Evolutionary conservation across 2,113 vertebrate genomes (phyloP).

Genomic region (Sceloporus tristichus): DNA sequence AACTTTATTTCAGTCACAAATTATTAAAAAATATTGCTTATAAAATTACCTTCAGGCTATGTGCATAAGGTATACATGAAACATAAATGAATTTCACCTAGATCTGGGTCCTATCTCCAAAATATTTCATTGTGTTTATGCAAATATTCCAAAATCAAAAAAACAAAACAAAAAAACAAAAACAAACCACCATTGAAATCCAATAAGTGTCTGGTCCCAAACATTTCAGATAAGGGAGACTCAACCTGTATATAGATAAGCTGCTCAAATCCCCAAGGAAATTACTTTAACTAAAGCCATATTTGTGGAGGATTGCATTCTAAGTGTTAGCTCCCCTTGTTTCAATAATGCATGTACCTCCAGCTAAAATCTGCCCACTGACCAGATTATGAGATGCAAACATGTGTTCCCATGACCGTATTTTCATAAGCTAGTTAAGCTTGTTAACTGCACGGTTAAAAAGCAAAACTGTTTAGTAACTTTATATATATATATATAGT

Average conservation of each 20-base stretch:
- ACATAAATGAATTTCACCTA: no score
- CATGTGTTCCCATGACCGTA: neutral
- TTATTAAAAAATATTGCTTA: no score
- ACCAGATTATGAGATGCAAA: neutral
- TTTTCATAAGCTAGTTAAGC: neutral
- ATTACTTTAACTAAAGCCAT: neutral
- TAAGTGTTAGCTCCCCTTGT: neutral
- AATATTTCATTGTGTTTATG: no score
- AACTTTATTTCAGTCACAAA: no score
- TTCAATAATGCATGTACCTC: neutral
- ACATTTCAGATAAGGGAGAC: no score
- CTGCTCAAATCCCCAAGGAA: conserved; percentile 2
- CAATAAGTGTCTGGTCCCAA: no score
- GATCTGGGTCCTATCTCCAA: no score
- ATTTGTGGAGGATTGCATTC: neutral
- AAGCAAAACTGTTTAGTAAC: neutral
- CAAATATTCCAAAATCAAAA: no score
- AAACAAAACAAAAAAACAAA: no score
- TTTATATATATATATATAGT: neutral
- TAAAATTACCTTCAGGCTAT: no score
- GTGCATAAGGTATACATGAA: no score
- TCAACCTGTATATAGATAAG: neutral
- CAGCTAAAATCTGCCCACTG: neutral
- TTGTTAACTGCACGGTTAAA: neutral
- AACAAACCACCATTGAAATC: no score